These are phyloP conservation scores for Naso thynnoides DNA, from an alignment of 2,797 vertebrate species.

Conservation along the genomic window DNA sequence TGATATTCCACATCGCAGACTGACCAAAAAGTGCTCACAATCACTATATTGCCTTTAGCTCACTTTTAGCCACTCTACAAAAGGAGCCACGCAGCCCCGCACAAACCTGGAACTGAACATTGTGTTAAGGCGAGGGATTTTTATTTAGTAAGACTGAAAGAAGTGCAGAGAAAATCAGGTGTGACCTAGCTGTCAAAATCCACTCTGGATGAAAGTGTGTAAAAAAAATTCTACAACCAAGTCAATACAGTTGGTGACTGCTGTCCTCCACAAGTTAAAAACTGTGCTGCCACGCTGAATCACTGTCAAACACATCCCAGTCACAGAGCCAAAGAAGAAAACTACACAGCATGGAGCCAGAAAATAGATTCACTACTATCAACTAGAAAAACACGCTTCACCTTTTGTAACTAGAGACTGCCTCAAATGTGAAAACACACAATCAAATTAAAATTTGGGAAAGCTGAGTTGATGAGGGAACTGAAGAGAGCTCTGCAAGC, in stretches of 20 bases:
- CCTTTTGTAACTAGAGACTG: conserved; percentile 22
- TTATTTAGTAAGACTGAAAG: conserved; percentile 69
- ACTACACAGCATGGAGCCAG: conserved; percentile 43
- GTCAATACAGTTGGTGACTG: conserved; percentile 55
- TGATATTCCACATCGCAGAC: conserved; percentile 72
- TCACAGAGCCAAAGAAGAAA: conserved; percentile 47
- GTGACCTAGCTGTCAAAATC: conserved; percentile 67
- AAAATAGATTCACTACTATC: conserved; percentile 29
- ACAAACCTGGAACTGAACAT: conserved; percentile 59
- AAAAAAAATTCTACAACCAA: conserved; percentile 46
- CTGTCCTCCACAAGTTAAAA: conserved; percentile 54
- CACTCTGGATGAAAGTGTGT: conserved; percentile 60
- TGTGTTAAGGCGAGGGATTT: conserved; percentile 57
- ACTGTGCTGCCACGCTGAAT: conserved; percentile 53
- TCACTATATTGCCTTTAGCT: conserved; percentile 72
- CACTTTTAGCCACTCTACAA: conserved; percentile 63
- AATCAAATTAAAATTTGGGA: conserved; percentile 28
- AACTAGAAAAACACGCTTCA: conserved; percentile 12
- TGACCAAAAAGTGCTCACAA: conserved; percentile 70
- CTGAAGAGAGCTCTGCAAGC: not conserved
- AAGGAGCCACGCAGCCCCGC: conserved; percentile 48
- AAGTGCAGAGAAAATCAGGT: conserved; percentile 61
- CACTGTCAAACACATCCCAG: conserved; percentile 56
- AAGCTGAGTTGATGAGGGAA: conserved; percentile 6
- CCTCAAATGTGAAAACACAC: conserved; percentile 29